These are phyloP conservation scores for Sitophilus oryzae DNA, from an alignment of 1,140 invertebrate species.

Conservation along the genomic window DNA sequence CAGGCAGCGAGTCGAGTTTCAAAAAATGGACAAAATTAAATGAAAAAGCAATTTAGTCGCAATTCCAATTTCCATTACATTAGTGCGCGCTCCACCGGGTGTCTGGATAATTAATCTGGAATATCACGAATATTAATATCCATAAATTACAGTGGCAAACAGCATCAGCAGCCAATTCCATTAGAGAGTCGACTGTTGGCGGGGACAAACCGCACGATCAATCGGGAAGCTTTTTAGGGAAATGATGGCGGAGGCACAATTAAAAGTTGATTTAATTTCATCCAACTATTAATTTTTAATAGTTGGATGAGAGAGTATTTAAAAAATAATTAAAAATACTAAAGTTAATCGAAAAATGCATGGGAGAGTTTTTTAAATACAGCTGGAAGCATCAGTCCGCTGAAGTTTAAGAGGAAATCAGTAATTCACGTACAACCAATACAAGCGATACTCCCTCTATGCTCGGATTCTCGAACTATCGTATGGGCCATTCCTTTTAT, in stretches of 20 bases:
- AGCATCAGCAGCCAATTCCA: conserved; percentile 40
- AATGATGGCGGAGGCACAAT: no score
- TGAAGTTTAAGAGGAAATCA: no score
- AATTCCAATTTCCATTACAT: conserved; percentile 32
- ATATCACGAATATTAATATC: conserved; percentile 39
- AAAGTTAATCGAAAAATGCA: no score
- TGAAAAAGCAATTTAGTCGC: conserved; percentile 27
- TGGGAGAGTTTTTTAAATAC: no score
- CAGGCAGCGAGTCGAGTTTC: conserved; percentile 10
- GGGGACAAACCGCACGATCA: conserved; percentile 5
- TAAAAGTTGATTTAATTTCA: no score
- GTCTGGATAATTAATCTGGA: conserved; percentile 37
- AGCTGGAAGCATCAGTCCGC: no score
- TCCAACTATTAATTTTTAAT: no score
- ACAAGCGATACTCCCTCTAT: no score
- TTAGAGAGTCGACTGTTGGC: conserved; percentile 32
- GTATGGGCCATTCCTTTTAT: no score
- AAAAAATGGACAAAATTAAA: conserved; percentile 25
- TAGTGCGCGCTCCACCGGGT: conserved; percentile 26
- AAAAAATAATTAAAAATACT: neutral
- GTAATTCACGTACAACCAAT: no score
- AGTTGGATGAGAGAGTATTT: neutral
- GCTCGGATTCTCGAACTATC: no score
- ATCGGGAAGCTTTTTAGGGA: no score
- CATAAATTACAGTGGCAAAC: conserved; percentile 40